A percentile compares a stretch with the other conserved stretches of the same genome.
phyloP scores from a whole-genome alignment of 2,797 vertebrate genomes.

The Lacerta agilis region DNA sequence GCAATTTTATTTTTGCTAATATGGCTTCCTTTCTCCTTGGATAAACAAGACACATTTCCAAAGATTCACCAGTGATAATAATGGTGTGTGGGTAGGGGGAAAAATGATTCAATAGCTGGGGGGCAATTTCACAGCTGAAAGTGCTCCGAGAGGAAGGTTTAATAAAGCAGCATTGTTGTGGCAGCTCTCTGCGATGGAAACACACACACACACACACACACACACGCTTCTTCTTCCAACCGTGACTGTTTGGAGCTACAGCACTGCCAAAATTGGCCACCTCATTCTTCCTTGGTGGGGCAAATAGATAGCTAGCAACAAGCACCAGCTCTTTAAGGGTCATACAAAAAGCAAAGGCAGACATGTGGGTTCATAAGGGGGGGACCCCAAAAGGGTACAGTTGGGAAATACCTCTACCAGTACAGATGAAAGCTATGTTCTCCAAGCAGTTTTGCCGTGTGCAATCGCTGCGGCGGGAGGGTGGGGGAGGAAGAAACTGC shows the following conservation, averaged over 20 bases:
- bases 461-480: too few relatives aligned
- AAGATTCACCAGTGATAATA: neutral
- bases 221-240: neutral
- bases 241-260: neutral
- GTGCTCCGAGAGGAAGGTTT: constrained; percentile 40
- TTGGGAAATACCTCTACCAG: too few relatives aligned
- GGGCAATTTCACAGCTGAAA: constrained; percentile 11
- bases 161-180: neutral
- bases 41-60: neutral
- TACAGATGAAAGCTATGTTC: too few relatives aligned
- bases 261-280: neutral
- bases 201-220: too few relatives aligned
- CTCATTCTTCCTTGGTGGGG: neutral
- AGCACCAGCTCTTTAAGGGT: neutral
- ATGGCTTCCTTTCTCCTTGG: neutral
- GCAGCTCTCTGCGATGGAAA: too few relatives aligned
- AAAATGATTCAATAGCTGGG: constrained; percentile 27
- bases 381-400: too few relatives aligned
- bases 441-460: too few relatives aligned
- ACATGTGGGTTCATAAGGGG: too few relatives aligned
- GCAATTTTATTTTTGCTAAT: constrained; percentile 36
- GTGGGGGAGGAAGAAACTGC: too few relatives aligned
- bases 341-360: too few relatives aligned
- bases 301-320: neutral
- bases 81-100: constrained; percentile 33